phyloP scores from a whole-genome alignment of 53 echinoderm and acorn worm genomes.

The Hippasteria phrygiana region DNA sequence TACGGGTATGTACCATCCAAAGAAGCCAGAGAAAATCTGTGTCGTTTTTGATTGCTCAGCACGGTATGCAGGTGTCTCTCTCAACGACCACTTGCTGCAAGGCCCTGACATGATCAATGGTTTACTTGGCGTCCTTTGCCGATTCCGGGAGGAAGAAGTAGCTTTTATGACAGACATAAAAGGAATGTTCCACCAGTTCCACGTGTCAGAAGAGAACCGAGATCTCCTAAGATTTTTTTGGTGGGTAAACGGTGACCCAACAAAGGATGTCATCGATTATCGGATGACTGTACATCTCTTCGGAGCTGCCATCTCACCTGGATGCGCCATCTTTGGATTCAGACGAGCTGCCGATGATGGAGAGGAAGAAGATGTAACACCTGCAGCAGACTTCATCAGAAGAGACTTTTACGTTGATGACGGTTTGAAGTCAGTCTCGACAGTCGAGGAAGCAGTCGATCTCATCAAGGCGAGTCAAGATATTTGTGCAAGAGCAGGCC shows the following conservation, averaged over 20 bases:
- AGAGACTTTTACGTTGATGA: conserved; percentile 81
- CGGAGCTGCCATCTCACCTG: too few relatives aligned
- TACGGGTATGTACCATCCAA: conserved; percentile 51
- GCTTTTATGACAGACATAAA: conserved; percentile 57
- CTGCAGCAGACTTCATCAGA: too few relatives aligned
- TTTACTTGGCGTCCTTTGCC: conserved; percentile 41
- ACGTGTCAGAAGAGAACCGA: conserved; percentile 22
- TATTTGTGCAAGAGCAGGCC: conserved; percentile 61
- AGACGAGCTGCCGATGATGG: conserved; percentile 60
- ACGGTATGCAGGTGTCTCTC: conserved; percentile 2
- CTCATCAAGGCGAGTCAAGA: conserved; percentile 50
- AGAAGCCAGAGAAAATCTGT: too few relatives aligned
- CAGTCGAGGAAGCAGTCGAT: conserved; percentile 62
- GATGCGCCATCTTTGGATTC: too few relatives aligned
- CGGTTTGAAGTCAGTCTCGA: conserved; percentile 61
- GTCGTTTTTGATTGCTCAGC: too few relatives aligned
- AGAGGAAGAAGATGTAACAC: conserved; percentile 38
- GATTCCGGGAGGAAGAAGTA: conserved; percentile 52
- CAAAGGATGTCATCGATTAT: neutral
- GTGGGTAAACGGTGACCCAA: conserved; percentile 67
- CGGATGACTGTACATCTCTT: conserved; percentile 78
- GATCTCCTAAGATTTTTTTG: conserved; percentile 75
- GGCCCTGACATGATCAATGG: conserved; percentile 60
- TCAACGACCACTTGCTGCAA: conserved; percentile 20
- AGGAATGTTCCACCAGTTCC: conserved; percentile 71